Base-by-base conservation (phyloP, 2,797 vertebrate genomes). In the Babyrousa celebensis region DNA sequence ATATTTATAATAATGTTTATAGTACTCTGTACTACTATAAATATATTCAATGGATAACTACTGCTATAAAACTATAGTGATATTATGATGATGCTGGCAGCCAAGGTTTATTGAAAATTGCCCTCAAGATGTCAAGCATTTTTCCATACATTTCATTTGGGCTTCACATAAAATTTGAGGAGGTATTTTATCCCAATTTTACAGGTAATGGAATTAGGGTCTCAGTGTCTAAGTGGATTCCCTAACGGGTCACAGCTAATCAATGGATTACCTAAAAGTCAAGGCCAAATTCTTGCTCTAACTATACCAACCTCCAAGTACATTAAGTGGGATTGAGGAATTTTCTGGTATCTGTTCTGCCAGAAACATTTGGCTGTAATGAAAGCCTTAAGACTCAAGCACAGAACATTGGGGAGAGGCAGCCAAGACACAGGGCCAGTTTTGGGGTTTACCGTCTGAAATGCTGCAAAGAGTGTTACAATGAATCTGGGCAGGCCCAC, bases 391-490 rank as follows among this genome's bases (percentile, higher is more conserved):
- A 12, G 10, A 25, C 56, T 77, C 43, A 9, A 63, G 63, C 29
- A 62, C 10, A 27, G 54, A 54, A 36, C 56, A 43, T 16, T 54
- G 70, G 15, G 56, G 25, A 36, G 60, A 52, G 12, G 58, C n/a
- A 48, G 32, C 65, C 83, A 62, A 80, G 83, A 70, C 40, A 14
- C 11, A 1, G 3, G 21, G 36, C 82, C 62, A 36, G 11, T 21
- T 54, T 79, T 14, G 6, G 36, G 58, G 29, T n/a, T 85, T 90
- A 58, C 78, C 67, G 48, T 72, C 74, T 91, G 89, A 91, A 70
- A 79, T 43, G 70, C 36, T 67, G 85, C 70, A 71, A 1, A 29
- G 77, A 68, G 40, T 60, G 92, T 93, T 71, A 80, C 88, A 90
- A 48, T 43, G 74, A 70, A 72, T 72, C 62, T 83, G 83, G 78